These are phyloP conservation scores for Dermochelys coriacea DNA, from an alignment of 2,797 vertebrate genomes.

Conservation along the genomic window DNA sequence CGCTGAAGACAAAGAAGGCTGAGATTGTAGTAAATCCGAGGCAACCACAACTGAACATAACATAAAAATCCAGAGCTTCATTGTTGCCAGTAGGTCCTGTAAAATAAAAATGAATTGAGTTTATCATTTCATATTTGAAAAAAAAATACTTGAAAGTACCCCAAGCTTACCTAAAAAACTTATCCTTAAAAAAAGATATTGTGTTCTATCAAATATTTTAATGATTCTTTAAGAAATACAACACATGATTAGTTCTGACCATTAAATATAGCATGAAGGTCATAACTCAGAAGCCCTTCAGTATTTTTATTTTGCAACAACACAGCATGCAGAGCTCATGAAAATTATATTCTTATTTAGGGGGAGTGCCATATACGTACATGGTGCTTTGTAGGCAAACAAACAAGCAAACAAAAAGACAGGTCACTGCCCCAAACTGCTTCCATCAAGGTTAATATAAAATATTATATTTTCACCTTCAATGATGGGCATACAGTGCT, in stretches of 20 bases:
- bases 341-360: neutral
- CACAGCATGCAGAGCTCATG: neutral
- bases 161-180: neutral
- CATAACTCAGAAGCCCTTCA: neutral
- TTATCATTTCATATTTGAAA: neutral
- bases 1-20: constrained; percentile 79
- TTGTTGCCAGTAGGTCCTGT: constrained; percentile 80
- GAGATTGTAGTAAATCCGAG: constrained; percentile 82
- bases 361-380: neutral
- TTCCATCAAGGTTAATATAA: constrained; percentile 4
- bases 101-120: neutral
- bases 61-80: constrained; percentile 89
- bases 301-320: neutral
- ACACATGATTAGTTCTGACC: neutral
- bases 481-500: neutral
- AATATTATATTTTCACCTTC: neutral
- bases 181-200: neutral
- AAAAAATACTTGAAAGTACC: neutral
- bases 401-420: neutral
- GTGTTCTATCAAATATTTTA: neutral
- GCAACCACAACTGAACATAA: constrained; percentile 82
- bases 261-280: neutral
- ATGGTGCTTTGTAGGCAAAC: neutral
- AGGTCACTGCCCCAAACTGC: neutral
- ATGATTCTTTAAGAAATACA: neutral